Evolutionary conservation across 1,140 invertebrate genomes (phyloP).

Genomic region (Drosophila sechellia): DNA sequence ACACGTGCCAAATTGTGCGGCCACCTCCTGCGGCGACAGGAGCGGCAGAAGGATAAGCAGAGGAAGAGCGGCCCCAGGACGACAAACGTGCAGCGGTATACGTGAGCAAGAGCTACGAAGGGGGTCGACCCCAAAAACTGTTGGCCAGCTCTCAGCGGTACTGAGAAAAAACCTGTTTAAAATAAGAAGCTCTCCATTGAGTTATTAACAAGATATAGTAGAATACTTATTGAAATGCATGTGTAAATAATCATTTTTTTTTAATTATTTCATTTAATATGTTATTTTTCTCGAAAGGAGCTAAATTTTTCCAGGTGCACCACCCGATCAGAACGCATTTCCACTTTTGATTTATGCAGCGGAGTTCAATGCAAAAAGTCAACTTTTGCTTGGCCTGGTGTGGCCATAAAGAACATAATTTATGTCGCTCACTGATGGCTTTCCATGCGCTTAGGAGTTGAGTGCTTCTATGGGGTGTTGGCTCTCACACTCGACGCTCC

Average conservation of each 20-base stretch:
- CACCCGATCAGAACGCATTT: conserved; percentile 12
- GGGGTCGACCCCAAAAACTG: conserved; percentile 14
- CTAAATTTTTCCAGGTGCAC: conserved; percentile 2
- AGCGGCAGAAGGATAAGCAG: conserved; percentile 3
- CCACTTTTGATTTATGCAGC: conserved; percentile 72
- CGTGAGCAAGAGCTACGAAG: conserved; percentile 60
- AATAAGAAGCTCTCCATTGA: no score
- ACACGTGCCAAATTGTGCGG: conserved; percentile 79
- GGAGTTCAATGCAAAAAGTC: conserved; percentile 79
- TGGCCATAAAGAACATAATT: conserved; percentile 76
- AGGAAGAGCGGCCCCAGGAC: conserved; percentile 8
- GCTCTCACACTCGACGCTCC: not conserved
- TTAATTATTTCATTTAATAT: no score
- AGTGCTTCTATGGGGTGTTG: conserved; percentile 46
- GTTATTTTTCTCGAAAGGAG: no score
- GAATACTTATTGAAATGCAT: no score
- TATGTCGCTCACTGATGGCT: conserved; percentile 66
- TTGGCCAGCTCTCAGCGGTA: conserved; percentile 1
- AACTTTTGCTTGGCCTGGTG: conserved; percentile 57
- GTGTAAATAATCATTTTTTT: no score
- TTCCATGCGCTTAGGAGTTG: conserved; percentile 52
- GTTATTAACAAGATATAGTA: not conserved
- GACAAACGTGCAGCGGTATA: conserved; percentile 63
- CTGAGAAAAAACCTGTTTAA: not conserved
- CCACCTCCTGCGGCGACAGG: conserved; percentile 66